These are phyloP conservation scores for Microcebus ravelobensis DNA, from an alignment of 2,113 vertebrate genomes.

Conservation along the genomic window DNA sequence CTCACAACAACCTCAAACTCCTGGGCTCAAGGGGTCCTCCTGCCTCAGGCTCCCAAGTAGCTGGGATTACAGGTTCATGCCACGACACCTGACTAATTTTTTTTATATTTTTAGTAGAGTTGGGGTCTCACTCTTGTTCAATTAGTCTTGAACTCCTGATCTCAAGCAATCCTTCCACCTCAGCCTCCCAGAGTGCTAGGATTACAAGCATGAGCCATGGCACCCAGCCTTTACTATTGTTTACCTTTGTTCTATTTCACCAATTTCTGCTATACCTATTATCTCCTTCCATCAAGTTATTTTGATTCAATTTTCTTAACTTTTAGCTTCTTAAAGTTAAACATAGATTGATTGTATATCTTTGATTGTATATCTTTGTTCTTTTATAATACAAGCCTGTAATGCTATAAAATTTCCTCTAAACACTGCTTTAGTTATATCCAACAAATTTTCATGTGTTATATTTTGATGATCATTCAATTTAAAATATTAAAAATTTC, in stretches of 20 bases:
- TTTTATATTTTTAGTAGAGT: too few relatives aligned
- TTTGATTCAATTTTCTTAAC: background rate
- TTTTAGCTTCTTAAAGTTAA: background rate
- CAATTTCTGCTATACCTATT: background rate
- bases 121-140: too few relatives aligned
- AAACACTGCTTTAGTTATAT: background rate
- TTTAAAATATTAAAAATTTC: background rate
- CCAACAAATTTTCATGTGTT: background rate
- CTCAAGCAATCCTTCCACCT: too few relatives aligned
- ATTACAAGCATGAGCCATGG: too few relatives aligned
- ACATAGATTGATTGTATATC: background rate
- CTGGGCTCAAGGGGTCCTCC: too few relatives aligned
- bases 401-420: background rate
- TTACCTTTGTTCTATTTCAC: background rate
- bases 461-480: background rate
- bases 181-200: too few relatives aligned
- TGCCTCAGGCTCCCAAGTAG: too few relatives aligned
- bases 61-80: too few relatives aligned
- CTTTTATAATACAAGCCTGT: slow-evolving; percentile 1
- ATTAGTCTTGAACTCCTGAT: too few relatives aligned
- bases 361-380: background rate
- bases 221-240: background rate
- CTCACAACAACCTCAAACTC: too few relatives aligned
- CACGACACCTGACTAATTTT: too few relatives aligned
- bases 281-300: background rate